Evolutionary conservation across 2,113 vertebrate species (phyloP).

Genomic region (Vidua macroura): DNA sequence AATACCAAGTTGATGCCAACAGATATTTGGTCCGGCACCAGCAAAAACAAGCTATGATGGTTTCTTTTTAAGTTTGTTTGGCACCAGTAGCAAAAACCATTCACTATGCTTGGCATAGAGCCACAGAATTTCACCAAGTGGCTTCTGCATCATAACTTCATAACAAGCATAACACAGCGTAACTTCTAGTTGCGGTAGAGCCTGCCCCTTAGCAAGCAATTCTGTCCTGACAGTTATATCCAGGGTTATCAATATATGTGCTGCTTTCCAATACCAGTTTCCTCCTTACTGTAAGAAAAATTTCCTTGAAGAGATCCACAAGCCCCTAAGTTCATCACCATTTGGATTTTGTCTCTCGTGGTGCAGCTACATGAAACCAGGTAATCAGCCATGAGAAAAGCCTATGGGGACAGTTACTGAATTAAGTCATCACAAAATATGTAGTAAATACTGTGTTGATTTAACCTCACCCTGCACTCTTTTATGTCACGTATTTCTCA

Average conservation of each 20-base stretch:
- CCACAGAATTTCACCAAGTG: slow-evolving; percentile 52
- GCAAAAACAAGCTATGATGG: slow-evolving; percentile 53
- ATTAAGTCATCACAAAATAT: slow-evolving; percentile 21
- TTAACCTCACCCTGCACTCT: slow-evolving; percentile 6
- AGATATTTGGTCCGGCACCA: slow-evolving; percentile 64
- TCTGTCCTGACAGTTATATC: not conserved
- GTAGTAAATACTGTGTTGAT: not conserved
- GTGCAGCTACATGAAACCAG: not conserved
- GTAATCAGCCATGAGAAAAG: not conserved
- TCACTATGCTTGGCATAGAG: slow-evolving; percentile 41
- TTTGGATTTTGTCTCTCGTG: not conserved
- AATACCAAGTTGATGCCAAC: slow-evolving; percentile 45
- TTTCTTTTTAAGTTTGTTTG: slow-evolving; percentile 64
- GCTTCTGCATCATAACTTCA: slow-evolving; percentile 47
- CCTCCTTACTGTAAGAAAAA: not conserved
- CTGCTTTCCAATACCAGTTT: not conserved
- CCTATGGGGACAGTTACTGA: slow-evolving; percentile 12
- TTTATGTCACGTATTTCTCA: slow-evolving; percentile 3
- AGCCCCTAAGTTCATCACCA: not conserved
- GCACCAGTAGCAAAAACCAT: slow-evolving; percentile 47
- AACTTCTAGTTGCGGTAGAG: not conserved
- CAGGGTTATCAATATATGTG: not conserved
- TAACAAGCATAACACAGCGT: slow-evolving; percentile 5
- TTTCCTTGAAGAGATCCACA: not conserved
- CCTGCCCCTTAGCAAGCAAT: not conserved